Evolutionary conservation across 2,888 invertebrate genomes (phyloP), one percentile per base, ranked within the genome.

Genomic region (Allacma fusca): DNA sequence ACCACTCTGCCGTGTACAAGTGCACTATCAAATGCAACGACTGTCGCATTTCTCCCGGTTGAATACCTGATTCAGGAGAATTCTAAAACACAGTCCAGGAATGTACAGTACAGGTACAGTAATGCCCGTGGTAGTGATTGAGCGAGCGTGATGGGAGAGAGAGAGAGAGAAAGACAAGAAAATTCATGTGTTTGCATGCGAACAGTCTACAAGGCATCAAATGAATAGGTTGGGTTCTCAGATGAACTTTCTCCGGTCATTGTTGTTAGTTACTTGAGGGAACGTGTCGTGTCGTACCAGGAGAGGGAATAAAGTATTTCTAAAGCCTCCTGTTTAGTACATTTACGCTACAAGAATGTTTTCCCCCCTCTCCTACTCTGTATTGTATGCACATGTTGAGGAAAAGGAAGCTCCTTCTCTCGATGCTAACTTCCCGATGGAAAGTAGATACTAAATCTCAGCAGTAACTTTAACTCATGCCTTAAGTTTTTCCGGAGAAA

Each of bases 161-260:
- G n/a, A 50, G 50, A 50, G 19, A 50, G 50, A 50, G 28, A 65
- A 28, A 65, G 28, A 65, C 19, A 65, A 28, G 28, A 19, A 29
- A 29, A 65, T 65, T 19, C 65, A 65, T 65, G 26, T 65, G 65
- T 65, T 65, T 65, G 29, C 62, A 62, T 62, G 62, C 62, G 24
- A 65, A 28, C 13, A 28, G 65, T 28, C 28, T n/a, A 65, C 65
- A 28, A 26, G 26, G 26, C 65, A 65, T 65, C 65, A 65, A 65
- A 65, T 65, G 24, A 65, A 65, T 65, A 65, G 65, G 29, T 65
- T 65, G 26, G 19, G 50, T 26, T 26, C 13, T 19, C 28, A 65
- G 65, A 65, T 65, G 65, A 65, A 65, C 29, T 65, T 65, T 50
- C 65, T 26, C n/a, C 19, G 19, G 24, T 16, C 62, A 5, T 4